Conservation (phyloP, 2,113 vertebrate species). For the Amazona guildingii region DNA sequence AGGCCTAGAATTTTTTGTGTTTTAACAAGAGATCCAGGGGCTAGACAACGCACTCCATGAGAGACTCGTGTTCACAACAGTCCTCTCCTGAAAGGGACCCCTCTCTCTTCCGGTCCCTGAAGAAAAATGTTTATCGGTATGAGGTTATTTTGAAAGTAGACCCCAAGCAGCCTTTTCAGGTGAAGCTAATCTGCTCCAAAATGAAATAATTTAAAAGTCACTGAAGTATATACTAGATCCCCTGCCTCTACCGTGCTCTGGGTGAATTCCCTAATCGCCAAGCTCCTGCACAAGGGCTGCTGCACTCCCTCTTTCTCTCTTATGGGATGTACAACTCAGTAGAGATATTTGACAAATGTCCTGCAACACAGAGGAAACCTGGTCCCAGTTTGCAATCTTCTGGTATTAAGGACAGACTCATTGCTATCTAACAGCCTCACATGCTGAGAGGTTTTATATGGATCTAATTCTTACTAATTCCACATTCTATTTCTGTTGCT, state of each 20-base stretch:
- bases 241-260: rapidly evolving
- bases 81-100: background rate
- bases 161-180: background rate
- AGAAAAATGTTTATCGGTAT: background rate
- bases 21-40: background rate
- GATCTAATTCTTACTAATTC: background rate
- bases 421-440: background rate
- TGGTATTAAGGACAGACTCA: background rate
- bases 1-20: background rate
- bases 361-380: background rate
- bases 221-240: background rate
- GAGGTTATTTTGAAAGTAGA: background rate
- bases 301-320: background rate
- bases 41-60: background rate
- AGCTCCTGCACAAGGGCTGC: background rate
- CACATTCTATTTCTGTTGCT: background rate
- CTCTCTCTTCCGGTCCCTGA: background rate
- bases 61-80: background rate
- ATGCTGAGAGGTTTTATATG: background rate
- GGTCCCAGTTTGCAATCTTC: background rate
- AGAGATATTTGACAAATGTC: background rate
- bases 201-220: background rate
- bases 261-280: background rate
- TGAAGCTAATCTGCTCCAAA: background rate
- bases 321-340: background rate